Evolutionary conservation across 2,888 invertebrate genomes (phyloP).

Genomic region (Anoncus sp.): DNA sequence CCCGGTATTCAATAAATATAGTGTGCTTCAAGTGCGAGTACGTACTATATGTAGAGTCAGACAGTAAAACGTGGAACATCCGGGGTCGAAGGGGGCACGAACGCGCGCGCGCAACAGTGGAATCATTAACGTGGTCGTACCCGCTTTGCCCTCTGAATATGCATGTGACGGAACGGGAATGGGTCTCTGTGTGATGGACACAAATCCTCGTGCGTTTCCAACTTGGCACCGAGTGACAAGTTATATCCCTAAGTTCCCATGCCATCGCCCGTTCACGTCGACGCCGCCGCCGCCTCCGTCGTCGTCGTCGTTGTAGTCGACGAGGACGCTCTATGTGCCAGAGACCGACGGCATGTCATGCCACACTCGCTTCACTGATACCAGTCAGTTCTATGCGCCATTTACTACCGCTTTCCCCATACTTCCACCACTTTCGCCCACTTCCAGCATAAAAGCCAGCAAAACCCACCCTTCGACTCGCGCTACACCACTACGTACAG

Average conservation of each 20-base stretch:
- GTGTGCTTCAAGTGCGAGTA: not conserved
- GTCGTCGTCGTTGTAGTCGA: slow-evolving; percentile 28
- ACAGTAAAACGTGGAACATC: slow-evolving; percentile 28
- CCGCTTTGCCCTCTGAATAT: slow-evolving; percentile 51
- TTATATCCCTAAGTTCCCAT: slow-evolving; percentile 60
- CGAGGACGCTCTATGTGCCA: slow-evolving; percentile 20
- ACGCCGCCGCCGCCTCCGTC: slow-evolving; percentile 34
- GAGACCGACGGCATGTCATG: slow-evolving; percentile 46
- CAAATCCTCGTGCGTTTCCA: slow-evolving; percentile 60
- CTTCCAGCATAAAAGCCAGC: not conserved
- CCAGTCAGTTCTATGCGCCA: slow-evolving; percentile 48
- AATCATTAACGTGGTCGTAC: slow-evolving; percentile 56
- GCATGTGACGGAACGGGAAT: slow-evolving; percentile 42
- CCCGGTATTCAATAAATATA: slow-evolving; percentile 9
- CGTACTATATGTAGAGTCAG: not conserved
- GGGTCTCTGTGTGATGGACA: slow-evolving; percentile 57
- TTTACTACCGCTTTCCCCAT: slow-evolving; percentile 48
- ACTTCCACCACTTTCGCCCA: slow-evolving; percentile 33
- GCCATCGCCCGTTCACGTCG: slow-evolving; percentile 38
- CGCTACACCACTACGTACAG: not conserved
- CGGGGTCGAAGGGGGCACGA: slow-evolving; percentile 6
- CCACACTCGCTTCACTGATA: slow-evolving; percentile 51
- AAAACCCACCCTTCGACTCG: slow-evolving; percentile 4
- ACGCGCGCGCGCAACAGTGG: slow-evolving; percentile 39
- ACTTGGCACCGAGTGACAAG: slow-evolving; percentile 61